A percentile compares a stretch with the other conserved stretches of the same genome.
Conservation (phyloP, 2,888 invertebrate species). For the Apeira syringaria region DNA sequence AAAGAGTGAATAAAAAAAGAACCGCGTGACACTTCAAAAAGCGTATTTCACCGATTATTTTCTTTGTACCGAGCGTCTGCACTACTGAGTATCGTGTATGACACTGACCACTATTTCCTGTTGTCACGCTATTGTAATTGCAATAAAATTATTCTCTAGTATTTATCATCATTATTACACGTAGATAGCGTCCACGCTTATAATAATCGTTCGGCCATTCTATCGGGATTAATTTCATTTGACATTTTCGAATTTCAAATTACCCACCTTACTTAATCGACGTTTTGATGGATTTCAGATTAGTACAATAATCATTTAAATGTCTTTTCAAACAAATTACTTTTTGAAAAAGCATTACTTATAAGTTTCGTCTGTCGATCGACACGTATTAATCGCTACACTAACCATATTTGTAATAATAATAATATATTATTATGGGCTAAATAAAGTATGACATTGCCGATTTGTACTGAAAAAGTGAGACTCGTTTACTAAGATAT, state of each 20-base stretch:
- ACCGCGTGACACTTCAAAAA: not conserved
- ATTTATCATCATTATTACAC: slow-evolving; percentile 9
- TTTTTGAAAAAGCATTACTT: no score
- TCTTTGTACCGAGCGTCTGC: slow-evolving; percentile 3
- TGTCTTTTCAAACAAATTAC: no score
- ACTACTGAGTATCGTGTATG: slow-evolving; percentile 2
- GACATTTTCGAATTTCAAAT: not conserved
- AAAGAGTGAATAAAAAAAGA: no score
- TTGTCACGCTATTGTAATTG: slow-evolving; percentile 42
- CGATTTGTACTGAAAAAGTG: no score
- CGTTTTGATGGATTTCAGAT: no score
- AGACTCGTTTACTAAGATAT: no score
- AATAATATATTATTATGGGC: no score
- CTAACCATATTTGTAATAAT: no score
- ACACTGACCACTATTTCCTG: slow-evolving; percentile 21
- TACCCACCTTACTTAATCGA: not conserved
- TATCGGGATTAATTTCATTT: slow-evolving; percentile 12
- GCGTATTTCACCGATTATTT: not conserved
- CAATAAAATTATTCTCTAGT: slow-evolving; percentile 5
- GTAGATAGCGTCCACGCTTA: slow-evolving; percentile 15
- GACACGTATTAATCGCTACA: no score
- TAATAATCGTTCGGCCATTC: slow-evolving; percentile 7
- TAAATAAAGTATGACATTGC: no score
- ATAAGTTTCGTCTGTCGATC: no score
- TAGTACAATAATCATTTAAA: no score